Evolutionary conservation across 1,140 invertebrate species (phyloP), one percentile per base, ranked within the genome.

Genomic region (Pinna nobilis): DNA sequence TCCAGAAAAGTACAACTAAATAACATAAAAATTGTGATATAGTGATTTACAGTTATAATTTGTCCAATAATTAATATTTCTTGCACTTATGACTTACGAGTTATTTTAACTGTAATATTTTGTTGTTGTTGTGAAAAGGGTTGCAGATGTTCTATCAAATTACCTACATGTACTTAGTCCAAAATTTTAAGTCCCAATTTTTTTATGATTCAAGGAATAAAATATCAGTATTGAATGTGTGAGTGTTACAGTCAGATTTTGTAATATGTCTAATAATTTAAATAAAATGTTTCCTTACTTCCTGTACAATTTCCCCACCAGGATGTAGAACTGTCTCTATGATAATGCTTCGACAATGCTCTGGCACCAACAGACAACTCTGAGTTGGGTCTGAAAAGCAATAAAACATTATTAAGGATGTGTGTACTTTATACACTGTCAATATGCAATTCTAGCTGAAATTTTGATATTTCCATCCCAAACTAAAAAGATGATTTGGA

Each of bases 281-380:
- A 3, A 51, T 20, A 51, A 50, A n/a, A 51, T 1, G n/a, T 5
- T 13, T 35, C 82, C 84, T 81, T 71, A 87, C 84, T 79, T 59
- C 87, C 87, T 55, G 80, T 84, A 57, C 77, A 81, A 32, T 55
- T 78, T 39, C 87, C 87, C 87, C 87, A 88, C 85, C 85, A 88
- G 15, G 84, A 86, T 0, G 76, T 69, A 18, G 74, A 74, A 25
- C 79, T 59, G 59, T 88, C 87, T 63, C 87, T 70, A 49, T 88
- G 87, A 50, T 73, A 79, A 70, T 88, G 87, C 49, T 88, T 88
- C 30, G 87, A 71, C 47, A 88, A 73, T 23, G 87, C 87, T 69
- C 87, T 65, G 3, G 85, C 85, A 32, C 87, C 87, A 13, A 86
- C 86, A 55, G 70, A 74, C 30, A 88, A 55, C 70, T 82, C 70